A percentile compares a stretch with the other conserved stretches of the same genome.
phyloP scores from a whole-genome alignment of 2,113 vertebrate species.

The Theropithecus gelada region DNA sequence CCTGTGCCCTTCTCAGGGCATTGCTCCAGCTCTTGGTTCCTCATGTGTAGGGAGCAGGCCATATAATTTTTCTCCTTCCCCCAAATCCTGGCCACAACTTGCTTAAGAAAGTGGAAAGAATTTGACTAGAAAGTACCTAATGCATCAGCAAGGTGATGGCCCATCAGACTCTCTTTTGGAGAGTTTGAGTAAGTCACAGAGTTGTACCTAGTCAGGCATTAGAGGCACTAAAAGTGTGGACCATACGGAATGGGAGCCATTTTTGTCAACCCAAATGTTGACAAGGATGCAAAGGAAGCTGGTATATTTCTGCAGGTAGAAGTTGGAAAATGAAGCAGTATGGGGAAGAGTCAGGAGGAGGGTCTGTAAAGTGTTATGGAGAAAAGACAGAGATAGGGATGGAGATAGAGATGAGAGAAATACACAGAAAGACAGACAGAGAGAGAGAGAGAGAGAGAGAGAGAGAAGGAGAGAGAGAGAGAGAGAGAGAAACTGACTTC shows the following conservation, averaged over 20 bases:
- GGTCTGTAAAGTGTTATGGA: not conserved
- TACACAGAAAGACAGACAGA: not conserved
- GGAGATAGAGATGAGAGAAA: conserved; percentile 58
- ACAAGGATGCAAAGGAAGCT: not conserved
- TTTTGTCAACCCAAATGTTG: not conserved
- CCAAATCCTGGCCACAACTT: not conserved
- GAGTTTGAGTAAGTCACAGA: not conserved
- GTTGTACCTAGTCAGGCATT: too few species aligned
- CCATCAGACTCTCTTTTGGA: not conserved
- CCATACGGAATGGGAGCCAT: not conserved
- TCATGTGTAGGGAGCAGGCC: not conserved
- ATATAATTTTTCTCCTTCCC: not conserved
- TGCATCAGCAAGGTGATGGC: not conserved
- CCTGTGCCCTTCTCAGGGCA: not conserved
- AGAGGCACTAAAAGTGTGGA: not conserved
- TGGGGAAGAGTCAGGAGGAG: too few species aligned
- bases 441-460: not conserved
- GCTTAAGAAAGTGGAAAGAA: not conserved
- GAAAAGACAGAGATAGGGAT: not conserved
- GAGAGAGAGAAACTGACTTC: not conserved
- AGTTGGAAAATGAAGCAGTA: too few species aligned
- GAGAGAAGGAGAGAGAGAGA: not conserved
- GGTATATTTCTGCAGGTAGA: not conserved
- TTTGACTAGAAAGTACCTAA: not conserved
- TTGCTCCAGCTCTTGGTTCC: not conserved